phyloP scores from a whole-genome alignment of 2,888 invertebrate species.

The Tipula unca region DNA sequence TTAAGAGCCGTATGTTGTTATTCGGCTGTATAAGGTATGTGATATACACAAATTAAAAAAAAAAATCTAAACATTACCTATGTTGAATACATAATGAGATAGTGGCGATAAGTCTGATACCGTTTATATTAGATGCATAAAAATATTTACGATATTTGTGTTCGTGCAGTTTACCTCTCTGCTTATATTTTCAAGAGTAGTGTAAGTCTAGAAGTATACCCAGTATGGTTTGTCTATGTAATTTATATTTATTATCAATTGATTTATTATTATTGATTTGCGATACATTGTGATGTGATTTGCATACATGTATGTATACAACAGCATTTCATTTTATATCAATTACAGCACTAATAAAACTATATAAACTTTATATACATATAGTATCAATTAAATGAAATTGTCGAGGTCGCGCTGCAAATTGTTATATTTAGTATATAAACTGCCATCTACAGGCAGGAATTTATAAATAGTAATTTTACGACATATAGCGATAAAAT shows the following conservation, averaged over 20 bases:
- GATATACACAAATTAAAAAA: background rate
- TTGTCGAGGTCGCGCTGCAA: background rate
- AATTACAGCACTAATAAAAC: background rate
- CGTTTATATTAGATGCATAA: background rate
- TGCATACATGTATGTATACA: background rate
- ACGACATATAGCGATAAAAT: background rate
- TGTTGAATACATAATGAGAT: background rate
- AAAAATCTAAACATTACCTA: background rate
- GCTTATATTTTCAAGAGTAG: too few relatives aligned
- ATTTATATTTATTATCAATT: background rate
- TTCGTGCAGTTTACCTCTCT: background rate
- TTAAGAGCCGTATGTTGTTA: background rate
- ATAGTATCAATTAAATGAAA: too few relatives aligned
- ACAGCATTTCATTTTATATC: background rate
- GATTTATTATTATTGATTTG: background rate
- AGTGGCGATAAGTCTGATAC: background rate
- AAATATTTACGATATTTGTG: background rate
- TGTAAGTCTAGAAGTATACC: too few relatives aligned
- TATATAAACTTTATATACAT: background rate
- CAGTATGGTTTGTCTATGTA: background rate
- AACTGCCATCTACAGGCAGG: background rate
- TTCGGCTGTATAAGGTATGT: background rate
- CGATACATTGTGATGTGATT: background rate
- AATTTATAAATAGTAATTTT: background rate
- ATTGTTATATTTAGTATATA: too few relatives aligned